Conservation (phyloP, 2,888 invertebrate genomes). For the Apodemia mormo region DNA sequence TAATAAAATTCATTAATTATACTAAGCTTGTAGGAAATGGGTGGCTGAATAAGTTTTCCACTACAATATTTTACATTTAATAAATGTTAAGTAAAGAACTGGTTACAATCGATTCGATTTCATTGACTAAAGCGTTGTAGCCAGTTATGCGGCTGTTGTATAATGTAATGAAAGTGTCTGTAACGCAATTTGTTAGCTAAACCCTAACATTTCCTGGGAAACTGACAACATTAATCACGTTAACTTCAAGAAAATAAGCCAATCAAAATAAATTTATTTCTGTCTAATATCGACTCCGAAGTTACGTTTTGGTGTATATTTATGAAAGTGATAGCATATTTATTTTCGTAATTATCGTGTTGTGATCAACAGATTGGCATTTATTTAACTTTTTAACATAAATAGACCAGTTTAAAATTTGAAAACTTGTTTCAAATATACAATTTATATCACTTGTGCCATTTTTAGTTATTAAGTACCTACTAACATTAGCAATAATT, state of each 20-base stretch:
- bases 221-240: conserved; percentile 6
- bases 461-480: too few relatives aligned
- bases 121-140: conserved; percentile 5
- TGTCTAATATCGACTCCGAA: background rate
- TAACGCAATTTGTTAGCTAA: conserved; percentile 12
- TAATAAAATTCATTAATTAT: background rate
- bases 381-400: too few relatives aligned
- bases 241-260: background rate
- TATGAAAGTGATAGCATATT: too few relatives aligned
- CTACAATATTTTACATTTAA: background rate
- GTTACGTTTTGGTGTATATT: too few relatives aligned
- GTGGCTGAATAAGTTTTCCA: background rate
- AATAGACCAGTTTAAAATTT: too few relatives aligned
- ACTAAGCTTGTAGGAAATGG: background rate
- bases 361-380: too few relatives aligned
- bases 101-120: conserved; percentile 5
- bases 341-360: too few relatives aligned
- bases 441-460: too few relatives aligned
- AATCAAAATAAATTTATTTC: conserved; percentile 3
- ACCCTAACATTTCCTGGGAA: conserved; percentile 14
- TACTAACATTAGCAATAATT: too few relatives aligned
- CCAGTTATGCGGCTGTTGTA: conserved; percentile 10
- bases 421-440: too few relatives aligned
- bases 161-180: conserved; percentile 12
- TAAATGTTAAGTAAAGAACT: conserved; percentile 2